Evolutionary conservation across 2,113 vertebrate genomes (phyloP).

Genomic region (Triplophysa tibetana): DNA sequence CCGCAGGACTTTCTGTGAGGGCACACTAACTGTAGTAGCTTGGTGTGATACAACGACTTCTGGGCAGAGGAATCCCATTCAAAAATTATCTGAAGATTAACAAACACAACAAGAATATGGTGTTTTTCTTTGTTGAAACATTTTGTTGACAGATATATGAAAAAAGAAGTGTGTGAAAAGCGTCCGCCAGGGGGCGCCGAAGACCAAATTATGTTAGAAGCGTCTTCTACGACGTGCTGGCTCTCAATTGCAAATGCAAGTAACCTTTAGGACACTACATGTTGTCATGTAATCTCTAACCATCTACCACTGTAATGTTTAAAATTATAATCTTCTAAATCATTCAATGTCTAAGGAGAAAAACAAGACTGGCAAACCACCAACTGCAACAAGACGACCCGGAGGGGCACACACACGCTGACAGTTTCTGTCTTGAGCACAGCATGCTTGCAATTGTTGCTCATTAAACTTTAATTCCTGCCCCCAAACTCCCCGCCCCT

Average conservation of each 20-base stretch:
- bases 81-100: neutral
- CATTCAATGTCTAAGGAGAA: neutral
- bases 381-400: constrained; percentile 38
- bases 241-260: constrained; percentile 24
- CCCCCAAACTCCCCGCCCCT: constrained; percentile 63
- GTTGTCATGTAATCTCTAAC: constrained; percentile 10
- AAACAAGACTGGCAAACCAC: neutral
- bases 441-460: constrained; percentile 78
- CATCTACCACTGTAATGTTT: constrained; percentile 16
- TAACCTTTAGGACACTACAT: constrained; percentile 7
- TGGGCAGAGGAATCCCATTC: neutral
- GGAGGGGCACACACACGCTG: constrained; percentile 43
- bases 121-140: neutral
- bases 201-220: constrained; percentile 57
- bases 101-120: neutral
- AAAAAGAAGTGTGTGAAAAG: neutral
- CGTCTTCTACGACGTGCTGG: neutral
- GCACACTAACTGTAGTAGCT: too few species aligned
- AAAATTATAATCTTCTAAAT: constrained; percentile 9
- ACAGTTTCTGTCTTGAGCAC: constrained; percentile 55
- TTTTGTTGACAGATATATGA: neutral
- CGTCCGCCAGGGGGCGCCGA: constrained; percentile 68
- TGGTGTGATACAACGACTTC: too few species aligned
- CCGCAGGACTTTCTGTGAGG: too few species aligned
- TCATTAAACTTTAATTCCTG: constrained; percentile 80